Percentiles rank a stretch among this genome's conserved stretches.
Evolutionary conservation across 2,888 invertebrate species (phyloP).

Genomic region (Melieria omissa): DNA sequence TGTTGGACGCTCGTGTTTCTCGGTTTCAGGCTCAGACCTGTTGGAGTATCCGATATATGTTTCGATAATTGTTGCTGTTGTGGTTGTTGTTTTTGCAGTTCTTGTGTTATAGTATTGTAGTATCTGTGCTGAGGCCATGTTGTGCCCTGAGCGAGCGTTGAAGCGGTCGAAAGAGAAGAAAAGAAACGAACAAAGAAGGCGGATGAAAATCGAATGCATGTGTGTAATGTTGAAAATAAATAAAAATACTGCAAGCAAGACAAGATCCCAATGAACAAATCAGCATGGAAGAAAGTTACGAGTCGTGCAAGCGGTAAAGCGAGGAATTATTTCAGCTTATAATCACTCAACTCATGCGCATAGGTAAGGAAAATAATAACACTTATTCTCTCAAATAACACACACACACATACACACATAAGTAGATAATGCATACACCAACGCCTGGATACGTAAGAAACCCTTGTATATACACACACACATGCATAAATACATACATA

Average conservation of each 20-base stretch:
- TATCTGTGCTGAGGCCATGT: slow-evolving; percentile 68
- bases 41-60: slow-evolving; percentile 16
- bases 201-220: slow-evolving; percentile 1
- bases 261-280: no score
- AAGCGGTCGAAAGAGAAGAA: slow-evolving; percentile 28
- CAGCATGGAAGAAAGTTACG: no score
- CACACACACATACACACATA: not conserved
- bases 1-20: slow-evolving; percentile 24
- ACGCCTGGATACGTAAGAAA: no score
- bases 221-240: not conserved
- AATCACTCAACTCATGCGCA: no score
- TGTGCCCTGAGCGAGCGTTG: slow-evolving; percentile 61
- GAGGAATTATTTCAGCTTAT: no score
- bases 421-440: no score
- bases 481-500: not conserved
- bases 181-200: slow-evolving; percentile 18
- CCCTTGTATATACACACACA: not conserved
- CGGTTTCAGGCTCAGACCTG: not conserved
- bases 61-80: slow-evolving; percentile 51
- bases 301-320: no score
- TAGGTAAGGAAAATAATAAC: no score
- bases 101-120: slow-evolving; percentile 65
- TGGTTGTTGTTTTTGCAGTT: slow-evolving; percentile 51
- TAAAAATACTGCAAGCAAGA: not conserved
- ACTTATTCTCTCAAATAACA: no score